Evolutionary conservation across 1,140 invertebrate species (phyloP).

Genomic region (Apis mellifera): DNA sequence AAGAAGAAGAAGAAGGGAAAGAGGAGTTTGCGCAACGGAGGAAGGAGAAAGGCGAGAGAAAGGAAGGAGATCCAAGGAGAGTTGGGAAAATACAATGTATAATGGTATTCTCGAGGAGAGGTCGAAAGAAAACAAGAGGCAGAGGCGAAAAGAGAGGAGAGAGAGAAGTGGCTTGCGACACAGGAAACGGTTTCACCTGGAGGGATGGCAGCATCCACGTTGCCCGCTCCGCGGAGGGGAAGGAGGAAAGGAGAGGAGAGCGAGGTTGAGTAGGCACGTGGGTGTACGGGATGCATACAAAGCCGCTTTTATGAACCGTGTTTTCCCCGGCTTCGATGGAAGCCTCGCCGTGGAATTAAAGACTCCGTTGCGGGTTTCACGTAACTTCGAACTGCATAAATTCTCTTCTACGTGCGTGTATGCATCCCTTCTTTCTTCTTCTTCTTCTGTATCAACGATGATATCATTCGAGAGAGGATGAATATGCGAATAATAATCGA

Average conservation of each 20-base stretch:
- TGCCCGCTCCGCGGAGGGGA: background rate
- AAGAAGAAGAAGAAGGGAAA: too few species aligned
- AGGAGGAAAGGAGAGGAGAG: constrained; percentile 8
- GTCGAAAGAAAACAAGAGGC: constrained; percentile 10
- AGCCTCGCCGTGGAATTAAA: constrained; percentile 38
- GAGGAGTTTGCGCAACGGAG: background rate
- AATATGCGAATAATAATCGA: background rate
- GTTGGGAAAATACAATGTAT: background rate
- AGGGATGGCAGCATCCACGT: constrained; percentile 61
- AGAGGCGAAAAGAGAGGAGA: constrained; percentile 45
- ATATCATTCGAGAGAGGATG: constrained; percentile 31
- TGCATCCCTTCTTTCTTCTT: background rate
- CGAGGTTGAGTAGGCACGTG: constrained; percentile 64
- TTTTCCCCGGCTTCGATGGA: constrained; percentile 57
- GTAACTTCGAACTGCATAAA: constrained; percentile 33
- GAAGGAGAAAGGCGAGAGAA: background rate
- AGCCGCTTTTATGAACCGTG: constrained; percentile 66
- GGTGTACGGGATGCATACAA: constrained; percentile 67
- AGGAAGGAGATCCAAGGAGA: background rate
- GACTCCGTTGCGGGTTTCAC: constrained; percentile 21
- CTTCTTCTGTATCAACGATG: background rate
- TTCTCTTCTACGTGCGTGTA: too few species aligned
- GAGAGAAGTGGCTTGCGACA: constrained; percentile 75
- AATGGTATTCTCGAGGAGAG: constrained; percentile 4
- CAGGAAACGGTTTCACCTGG: constrained; percentile 75